Conservation (phyloP, 2,888 invertebrate species). For the Ophioninae sp. region DNA sequence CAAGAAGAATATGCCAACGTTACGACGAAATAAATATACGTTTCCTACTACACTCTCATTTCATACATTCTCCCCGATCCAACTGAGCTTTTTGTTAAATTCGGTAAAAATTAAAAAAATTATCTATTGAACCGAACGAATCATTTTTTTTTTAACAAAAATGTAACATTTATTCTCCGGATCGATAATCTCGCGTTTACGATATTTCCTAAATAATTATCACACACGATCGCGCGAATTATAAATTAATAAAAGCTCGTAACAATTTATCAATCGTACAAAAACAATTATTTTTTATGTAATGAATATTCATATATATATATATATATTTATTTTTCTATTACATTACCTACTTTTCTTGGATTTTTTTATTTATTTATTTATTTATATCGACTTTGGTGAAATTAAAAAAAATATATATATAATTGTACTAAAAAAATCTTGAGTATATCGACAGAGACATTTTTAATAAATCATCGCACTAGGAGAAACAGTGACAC, state of each 20-base stretch:
- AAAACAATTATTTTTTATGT: neutral
- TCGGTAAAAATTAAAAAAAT: neutral
- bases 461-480: slow-evolving; percentile 23
- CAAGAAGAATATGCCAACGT: slow-evolving; percentile 69
- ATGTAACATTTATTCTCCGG: neutral
- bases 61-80: slow-evolving; percentile 47
- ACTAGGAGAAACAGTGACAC: slow-evolving; percentile 49
- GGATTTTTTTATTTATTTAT: neutral
- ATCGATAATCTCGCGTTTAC: neutral
- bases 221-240: neutral
- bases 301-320: too few relatives aligned
- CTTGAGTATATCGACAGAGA: slow-evolving; percentile 38
- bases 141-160: neutral
- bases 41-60: slow-evolving; percentile 72
- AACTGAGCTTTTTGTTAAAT: slow-evolving; percentile 32
- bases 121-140: neutral
- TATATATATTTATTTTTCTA: too few relatives aligned
- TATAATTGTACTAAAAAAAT: neutral
- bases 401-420: slow-evolving; percentile 15
- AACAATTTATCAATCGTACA: neutral
- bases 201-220: neutral
- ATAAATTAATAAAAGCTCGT: neutral
- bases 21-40: slow-evolving; percentile 76
- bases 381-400: neutral
- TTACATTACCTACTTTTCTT: too few relatives aligned